These are phyloP conservation scores for Acanthococcus lagerstroemiae DNA, from an alignment of 2,888 invertebrate species.

Conservation along the genomic window DNA sequence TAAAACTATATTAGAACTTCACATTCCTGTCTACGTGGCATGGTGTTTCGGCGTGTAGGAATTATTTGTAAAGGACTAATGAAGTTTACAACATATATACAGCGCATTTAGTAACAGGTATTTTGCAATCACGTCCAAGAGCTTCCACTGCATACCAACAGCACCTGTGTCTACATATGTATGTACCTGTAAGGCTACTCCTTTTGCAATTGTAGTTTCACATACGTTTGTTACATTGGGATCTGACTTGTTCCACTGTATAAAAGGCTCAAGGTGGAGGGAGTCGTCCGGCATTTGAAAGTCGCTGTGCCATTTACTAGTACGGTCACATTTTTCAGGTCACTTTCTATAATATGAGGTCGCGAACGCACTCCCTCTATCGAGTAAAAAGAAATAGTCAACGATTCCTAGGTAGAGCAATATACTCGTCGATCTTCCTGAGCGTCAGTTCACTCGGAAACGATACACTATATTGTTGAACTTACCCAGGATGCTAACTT, in stretches of 20 bases:
- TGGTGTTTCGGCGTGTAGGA: no score
- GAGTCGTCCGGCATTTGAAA: constrained; percentile 67
- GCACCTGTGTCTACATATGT: no score
- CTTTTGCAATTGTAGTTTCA: background rate
- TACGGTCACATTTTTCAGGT: constrained; percentile 71
- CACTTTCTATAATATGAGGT: constrained; percentile 71
- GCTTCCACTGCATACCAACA: no score
- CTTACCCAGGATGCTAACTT: constrained; percentile 63
- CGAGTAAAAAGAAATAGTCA: background rate
- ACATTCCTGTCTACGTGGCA: no score
- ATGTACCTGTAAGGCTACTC: constrained; percentile 7
- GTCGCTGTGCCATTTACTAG: constrained; percentile 58
- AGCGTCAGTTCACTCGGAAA: background rate
- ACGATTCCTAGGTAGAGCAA: background rate
- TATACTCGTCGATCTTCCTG: background rate
- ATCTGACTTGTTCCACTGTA: constrained; percentile 54
- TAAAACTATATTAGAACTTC: no score
- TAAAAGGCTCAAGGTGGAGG: constrained; percentile 73
- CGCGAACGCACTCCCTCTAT: constrained; percentile 59
- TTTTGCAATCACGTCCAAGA: no score
- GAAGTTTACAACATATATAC: no score
- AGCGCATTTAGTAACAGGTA: no score
- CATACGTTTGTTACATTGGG: background rate
- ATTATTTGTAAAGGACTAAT: no score
- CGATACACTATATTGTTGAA: constrained; percentile 35